These are phyloP conservation scores for Alviniconcha strummeri DNA, from an alignment of 2,888 invertebrate genomes.

Conservation along the genomic window DNA sequence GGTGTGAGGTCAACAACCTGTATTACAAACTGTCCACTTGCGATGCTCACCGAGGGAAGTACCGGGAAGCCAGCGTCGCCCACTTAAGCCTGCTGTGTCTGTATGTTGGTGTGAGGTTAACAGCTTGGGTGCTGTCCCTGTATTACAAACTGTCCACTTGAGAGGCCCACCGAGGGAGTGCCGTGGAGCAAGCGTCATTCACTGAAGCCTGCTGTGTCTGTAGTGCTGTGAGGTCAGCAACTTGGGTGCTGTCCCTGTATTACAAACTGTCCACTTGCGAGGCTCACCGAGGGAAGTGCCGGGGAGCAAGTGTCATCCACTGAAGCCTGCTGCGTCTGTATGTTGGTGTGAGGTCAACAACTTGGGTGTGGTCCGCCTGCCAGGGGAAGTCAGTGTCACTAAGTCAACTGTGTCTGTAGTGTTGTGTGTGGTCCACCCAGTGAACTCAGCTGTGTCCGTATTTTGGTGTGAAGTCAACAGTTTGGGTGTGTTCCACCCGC, in stretches of 20 bases:
- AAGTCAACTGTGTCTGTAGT: too few relatives aligned
- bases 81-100: too few relatives aligned
- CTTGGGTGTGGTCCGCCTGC: slow-evolving; percentile 4
- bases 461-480: too few relatives aligned
- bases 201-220: too few relatives aligned
- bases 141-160: slow-evolving; percentile 11
- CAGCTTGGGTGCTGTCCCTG: not conserved
- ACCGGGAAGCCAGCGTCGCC: not conserved
- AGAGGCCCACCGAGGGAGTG: not conserved
- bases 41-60: not conserved
- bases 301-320: not conserved
- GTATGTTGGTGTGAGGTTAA: too few relatives aligned
- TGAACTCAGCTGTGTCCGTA: too few relatives aligned
- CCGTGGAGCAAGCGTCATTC: not conserved
- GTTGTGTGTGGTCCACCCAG: too few relatives aligned
- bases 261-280: slow-evolving; percentile 6
- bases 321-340: too few relatives aligned
- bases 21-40: slow-evolving; percentile 12
- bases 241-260: not conserved
- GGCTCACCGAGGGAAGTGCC: not conserved
- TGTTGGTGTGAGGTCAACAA: too few relatives aligned
- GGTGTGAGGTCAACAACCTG: not conserved
- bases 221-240: too few relatives aligned
- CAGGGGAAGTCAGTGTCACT: not conserved
- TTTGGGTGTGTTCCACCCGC: not conserved